Percentiles rank a stretch among this genome's conserved stretches.
phyloP scores from a whole-genome alignment of 2,113 vertebrate species.

The Catagonus wagneri region DNA sequence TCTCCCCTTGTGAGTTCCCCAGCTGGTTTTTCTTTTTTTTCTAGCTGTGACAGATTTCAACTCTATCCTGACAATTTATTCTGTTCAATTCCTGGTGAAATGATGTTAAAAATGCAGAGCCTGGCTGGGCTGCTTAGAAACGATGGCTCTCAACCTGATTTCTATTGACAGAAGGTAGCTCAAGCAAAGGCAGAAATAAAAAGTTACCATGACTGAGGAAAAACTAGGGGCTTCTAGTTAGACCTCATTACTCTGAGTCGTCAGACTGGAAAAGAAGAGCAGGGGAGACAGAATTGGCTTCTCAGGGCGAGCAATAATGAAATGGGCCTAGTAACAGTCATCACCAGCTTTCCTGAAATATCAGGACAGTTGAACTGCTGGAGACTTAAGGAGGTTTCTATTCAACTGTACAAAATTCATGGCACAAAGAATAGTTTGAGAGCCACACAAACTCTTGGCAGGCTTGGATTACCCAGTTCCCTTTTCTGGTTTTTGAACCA shows the following conservation, averaged over 20 bases:
- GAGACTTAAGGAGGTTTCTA: neutral
- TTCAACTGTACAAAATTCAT: neutral
- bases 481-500: neutral
- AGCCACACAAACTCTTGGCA: neutral
- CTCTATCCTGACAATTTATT: slow-evolving; percentile 78
- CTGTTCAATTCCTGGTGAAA: slow-evolving; percentile 73
- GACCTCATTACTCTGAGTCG: slow-evolving; percentile 68
- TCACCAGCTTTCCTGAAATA: neutral
- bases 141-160: slow-evolving; percentile 68
- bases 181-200: slow-evolving; percentile 73
- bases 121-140: slow-evolving; percentile 38
- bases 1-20: slow-evolving; percentile 49
- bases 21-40: neutral
- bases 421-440: neutral
- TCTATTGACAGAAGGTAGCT: slow-evolving; percentile 65
- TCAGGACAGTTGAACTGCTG: neutral
- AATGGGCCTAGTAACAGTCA: neutral
- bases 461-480: neutral
- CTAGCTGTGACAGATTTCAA: slow-evolving; percentile 61
- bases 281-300: slow-evolving; percentile 3
- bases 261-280: slow-evolving; percentile 41
- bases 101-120: slow-evolving; percentile 70
- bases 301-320: neutral
- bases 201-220: slow-evolving; percentile 1
- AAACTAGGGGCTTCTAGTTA: slow-evolving; percentile 40